Base-by-base conservation (phyloP, 2,888 invertebrate species). In the Seira ritae region DNA sequence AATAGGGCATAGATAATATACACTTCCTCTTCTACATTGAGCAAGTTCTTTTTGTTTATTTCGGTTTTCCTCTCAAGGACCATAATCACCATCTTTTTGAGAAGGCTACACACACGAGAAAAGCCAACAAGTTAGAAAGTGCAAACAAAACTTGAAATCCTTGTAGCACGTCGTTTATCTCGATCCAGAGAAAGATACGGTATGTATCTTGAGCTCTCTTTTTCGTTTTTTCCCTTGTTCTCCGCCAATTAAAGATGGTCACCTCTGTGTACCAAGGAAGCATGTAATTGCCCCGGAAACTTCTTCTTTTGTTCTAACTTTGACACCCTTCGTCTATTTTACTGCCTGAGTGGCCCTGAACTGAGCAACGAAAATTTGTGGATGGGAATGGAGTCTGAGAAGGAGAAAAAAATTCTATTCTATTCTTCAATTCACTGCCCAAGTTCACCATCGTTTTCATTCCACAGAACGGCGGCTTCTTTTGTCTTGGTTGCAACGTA, bases 111-210 rank as follows among this genome's bases (percentile, higher is more conserved):
- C 12, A n/a, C 2, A 50, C 3, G 50, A n/a, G n/a, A 62, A 62
- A 62, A 62, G 62, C 62, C 62, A 62, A 62, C 62, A 62, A 62
- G 62, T 62, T 62, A 62, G 62, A 12, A 62, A 62, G 62, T 62
- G 22, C 62, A 62, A 62, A 62, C 62, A 62, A 19, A 62, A 62
- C 20, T 62, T 62, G 62, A n/a, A 62, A 62, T 19, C 62, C 62
- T 62, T 20, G 62, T 62, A 22, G 62, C 62, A 62, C 62, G 62
- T 62, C 62, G 62, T 62, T 22, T 62, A 62, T 62, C 62, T 62
- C 62, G 20, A 62, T 62, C 62, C n/a, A 2, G 22, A 20, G 2
- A n/a, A 50, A 50, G 50, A 50, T 50, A 50, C 50, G 6, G 17
- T 50, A 50, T 50, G 6, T 42, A 4, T 3, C 62, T 20, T 4